Evolutionary conservation across 1,140 invertebrate species (phyloP), one percentile per base, ranked within the genome.

Genomic region (Vanessa atalanta): DNA sequence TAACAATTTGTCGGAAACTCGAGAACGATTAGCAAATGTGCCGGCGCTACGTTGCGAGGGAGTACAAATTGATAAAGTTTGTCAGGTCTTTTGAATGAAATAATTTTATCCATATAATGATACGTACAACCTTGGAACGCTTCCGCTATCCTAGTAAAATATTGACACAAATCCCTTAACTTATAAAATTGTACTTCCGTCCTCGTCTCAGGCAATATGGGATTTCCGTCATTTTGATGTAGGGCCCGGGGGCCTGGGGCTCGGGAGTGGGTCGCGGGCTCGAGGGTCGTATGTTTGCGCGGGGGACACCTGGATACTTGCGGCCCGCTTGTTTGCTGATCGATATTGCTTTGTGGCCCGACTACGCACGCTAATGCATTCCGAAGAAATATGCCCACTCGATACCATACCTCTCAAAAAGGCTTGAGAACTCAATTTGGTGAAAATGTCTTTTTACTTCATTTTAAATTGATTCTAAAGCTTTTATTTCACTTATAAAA

Each of bases 151-250:
- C 90, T 92, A 91, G 85, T 92, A 90, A 89, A 92, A 92, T 92
- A 91, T 92, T 92, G 88, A 91, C 90, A 91, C 84, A 89, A 90
- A 92, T 91, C 90, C 90, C 90, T 91, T 90, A 92, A 91, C 86
- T 92, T 92, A 92, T 92, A 91, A 92, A 92, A 92, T 90, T 83
- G 85, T 87, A 82, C 85, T 89, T 87, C 84, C 85, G 83, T 89
- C 85, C 86, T 86, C 84, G 82, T 83, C 85, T 86, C 83, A 81
- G 85, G 85, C 86, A 89, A 91, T 90, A 91, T 91, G 89, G 90
- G 89, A 90, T 90, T 92, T 92, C 90, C 89, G 88, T 88, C 90
- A 91, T 90, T 92, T 90, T 90, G 88, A 90, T 89, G 87, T 90
- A 88, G 87, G 79, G 82, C 87, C 26, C 83, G 73, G 80, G 82